Evolutionary conservation across 2,888 invertebrate species (phyloP).

Genomic region (Drosophila borborema): DNA sequence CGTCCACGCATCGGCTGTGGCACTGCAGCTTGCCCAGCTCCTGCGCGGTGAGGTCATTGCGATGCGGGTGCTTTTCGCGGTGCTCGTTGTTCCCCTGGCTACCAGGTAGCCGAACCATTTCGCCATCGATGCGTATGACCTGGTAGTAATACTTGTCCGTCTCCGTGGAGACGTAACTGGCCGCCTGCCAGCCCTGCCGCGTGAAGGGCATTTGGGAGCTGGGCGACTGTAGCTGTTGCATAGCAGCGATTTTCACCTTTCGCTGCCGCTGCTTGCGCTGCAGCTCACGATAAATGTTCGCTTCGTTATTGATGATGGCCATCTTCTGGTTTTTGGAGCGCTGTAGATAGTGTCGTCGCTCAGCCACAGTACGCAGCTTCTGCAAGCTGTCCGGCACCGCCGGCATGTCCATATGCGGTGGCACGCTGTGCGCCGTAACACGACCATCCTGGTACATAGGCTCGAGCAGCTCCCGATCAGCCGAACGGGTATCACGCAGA

Average conservation of each 20-base stretch:
- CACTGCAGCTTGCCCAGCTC: slow-evolving; percentile 31
- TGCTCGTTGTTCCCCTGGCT: slow-evolving; percentile 80
- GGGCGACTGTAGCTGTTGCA: slow-evolving; percentile 75
- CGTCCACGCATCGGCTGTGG: slow-evolving; percentile 65
- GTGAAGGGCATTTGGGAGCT: slow-evolving; percentile 81
- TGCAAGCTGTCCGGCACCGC: slow-evolving; percentile 81
- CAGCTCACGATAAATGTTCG: slow-evolving; percentile 82
- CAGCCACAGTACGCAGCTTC: slow-evolving; percentile 86
- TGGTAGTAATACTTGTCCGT: slow-evolving; percentile 84
- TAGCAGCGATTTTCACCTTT: slow-evolving; percentile 75
- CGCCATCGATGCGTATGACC: slow-evolving; percentile 76
- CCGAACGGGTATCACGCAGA: slow-evolving; percentile 20
- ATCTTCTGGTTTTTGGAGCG: slow-evolving; percentile 82
- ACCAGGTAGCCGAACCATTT: slow-evolving; percentile 78
- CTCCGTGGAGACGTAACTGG: slow-evolving; percentile 83
- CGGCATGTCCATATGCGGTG: slow-evolving; percentile 83
- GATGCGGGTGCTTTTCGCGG: slow-evolving; percentile 74
- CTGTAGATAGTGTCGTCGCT: slow-evolving; percentile 86
- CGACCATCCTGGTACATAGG: slow-evolving; percentile 79
- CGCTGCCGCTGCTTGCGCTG: slow-evolving; percentile 80
- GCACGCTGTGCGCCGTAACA: slow-evolving; percentile 75
- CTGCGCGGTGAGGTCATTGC: slow-evolving; percentile 46
- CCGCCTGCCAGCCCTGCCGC: slow-evolving; percentile 83
- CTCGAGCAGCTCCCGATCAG: slow-evolving; percentile 54
- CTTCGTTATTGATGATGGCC: slow-evolving; percentile 85